Conservation (phyloP, 2,113 vertebrate genomes). For the Notarius quadriscutis region DNA sequence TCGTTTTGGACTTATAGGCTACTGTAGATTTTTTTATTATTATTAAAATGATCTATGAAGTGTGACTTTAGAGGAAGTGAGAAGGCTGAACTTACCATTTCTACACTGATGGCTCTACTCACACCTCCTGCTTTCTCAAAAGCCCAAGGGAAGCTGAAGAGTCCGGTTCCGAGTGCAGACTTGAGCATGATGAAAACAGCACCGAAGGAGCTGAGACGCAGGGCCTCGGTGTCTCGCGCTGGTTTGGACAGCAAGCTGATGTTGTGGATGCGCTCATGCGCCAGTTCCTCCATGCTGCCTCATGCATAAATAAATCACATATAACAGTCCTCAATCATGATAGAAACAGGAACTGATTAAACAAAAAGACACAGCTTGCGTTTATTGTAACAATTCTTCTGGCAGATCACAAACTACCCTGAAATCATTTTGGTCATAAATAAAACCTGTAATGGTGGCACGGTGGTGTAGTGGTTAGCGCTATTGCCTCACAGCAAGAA, state of each 20-base stretch:
- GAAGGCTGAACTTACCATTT: constrained; percentile 78
- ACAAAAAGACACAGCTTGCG: no score
- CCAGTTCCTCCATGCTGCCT: constrained; percentile 77
- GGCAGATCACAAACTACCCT: no score
- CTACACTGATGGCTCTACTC: constrained; percentile 77
- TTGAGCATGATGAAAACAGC: constrained; percentile 92
- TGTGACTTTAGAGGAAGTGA: not conserved
- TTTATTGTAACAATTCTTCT: no score
- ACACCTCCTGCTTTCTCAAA: constrained; percentile 87
- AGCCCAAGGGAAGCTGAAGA: constrained; percentile 95
- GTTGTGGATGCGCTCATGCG: constrained; percentile 72
- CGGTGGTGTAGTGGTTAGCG: no score
- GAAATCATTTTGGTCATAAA: no score
- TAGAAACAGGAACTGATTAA: no score
- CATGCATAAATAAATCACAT: not conserved
- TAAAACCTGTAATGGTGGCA: no score
- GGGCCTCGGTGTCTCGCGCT: constrained; percentile 42
- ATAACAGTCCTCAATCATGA: no score
- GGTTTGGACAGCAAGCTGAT: constrained; percentile 73
- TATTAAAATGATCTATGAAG: not conserved
- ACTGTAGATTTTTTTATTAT: not conserved
- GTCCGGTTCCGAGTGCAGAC: constrained; percentile 88
- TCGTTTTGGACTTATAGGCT: not conserved
- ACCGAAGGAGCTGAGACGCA: constrained; percentile 78
- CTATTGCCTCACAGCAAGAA: no score